A percentile compares a stretch with the other conserved stretches of the same genome.
These are phyloP conservation scores for Pseudeuparius sepicola DNA, from an alignment of 2,888 invertebrate species.

Conservation along the genomic window DNA sequence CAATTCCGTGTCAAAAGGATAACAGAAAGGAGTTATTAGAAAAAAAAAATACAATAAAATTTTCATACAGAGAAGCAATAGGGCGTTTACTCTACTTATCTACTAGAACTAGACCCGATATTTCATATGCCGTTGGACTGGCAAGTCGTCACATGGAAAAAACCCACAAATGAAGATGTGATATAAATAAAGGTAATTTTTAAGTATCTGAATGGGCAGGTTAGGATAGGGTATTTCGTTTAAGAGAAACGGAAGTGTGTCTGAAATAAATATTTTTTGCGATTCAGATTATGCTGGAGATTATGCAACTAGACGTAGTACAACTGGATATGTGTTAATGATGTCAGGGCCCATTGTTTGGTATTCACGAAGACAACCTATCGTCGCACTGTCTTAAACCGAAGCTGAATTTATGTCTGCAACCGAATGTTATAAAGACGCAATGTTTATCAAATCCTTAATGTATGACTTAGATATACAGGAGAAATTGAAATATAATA, in stretches of 20 bases:
- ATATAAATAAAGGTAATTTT: not conserved
- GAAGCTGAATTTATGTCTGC: conserved; percentile 1
- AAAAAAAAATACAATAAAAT: no score
- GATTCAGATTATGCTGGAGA: not conserved
- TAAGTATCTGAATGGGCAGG: not conserved
- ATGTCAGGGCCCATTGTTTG: not conserved
- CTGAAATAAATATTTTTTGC: not conserved
- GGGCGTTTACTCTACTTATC: not conserved
- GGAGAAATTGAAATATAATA: no score
- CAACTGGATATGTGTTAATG: not conserved
- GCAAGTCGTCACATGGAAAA: not conserved
- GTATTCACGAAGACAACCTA: conserved; percentile 2
- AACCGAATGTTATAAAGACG: not conserved
- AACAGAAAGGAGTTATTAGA: no score
- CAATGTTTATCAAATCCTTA: not conserved
- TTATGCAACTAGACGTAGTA: not conserved
- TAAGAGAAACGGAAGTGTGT: not conserved
- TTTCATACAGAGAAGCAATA: conserved; percentile 1
- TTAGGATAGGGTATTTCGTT: not conserved
- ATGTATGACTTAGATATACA: no score
- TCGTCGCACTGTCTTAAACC: not conserved
- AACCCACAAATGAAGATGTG: conserved; percentile 1
- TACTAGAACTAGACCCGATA: not conserved
- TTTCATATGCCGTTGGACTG: not conserved
- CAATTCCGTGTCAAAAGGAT: no score